phyloP scores from a whole-genome alignment of 53 echinoderm and acorn worm genomes.

The Luidia sarsii region DNA sequence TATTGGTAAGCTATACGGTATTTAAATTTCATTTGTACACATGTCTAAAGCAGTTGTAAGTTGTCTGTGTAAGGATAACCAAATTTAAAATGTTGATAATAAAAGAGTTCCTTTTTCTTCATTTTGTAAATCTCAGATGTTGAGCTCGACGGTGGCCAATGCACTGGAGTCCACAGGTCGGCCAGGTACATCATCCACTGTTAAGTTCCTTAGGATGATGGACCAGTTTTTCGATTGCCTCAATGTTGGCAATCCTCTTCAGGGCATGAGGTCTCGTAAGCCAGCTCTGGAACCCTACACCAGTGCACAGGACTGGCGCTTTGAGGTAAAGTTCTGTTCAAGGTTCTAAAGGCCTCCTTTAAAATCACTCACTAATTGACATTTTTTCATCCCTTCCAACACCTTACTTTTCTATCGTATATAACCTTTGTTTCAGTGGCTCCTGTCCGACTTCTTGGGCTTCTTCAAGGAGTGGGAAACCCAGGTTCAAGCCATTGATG shows the following conservation, averaged over 20 bases:
- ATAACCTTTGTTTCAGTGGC: background rate
- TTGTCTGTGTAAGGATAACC: no score
- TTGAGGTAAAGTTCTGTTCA: conserved; percentile 14
- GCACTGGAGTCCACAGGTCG: conserved; percentile 20
- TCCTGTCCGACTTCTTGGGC: background rate
- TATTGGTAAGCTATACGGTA: no score
- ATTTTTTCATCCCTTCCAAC: background rate
- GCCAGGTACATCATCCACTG: background rate
- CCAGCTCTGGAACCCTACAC: conserved; percentile 13
- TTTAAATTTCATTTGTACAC: no score
- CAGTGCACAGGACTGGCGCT: conserved; percentile 22
- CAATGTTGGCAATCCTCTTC: conserved; percentile 13
- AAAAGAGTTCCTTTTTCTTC: no score
- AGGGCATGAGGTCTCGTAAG: conserved; percentile 6
- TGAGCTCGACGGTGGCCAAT: conserved; percentile 57
- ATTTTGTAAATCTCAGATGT: conserved; percentile 1
- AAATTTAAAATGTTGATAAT: no score
- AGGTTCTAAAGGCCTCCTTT: no score
- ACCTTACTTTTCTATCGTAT: background rate
- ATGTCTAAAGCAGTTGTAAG: no score
- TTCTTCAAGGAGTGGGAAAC: conserved; percentile 14
- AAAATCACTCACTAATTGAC: no score
- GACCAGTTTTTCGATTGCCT: no score
- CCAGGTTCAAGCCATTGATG: conserved; percentile 9
- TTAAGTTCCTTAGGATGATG: conserved; percentile 54